Evolutionary conservation across 2,797 vertebrate genomes (phyloP), one percentile per base, ranked within the genome.

Genomic region (Phoebastria nigripes): DNA sequence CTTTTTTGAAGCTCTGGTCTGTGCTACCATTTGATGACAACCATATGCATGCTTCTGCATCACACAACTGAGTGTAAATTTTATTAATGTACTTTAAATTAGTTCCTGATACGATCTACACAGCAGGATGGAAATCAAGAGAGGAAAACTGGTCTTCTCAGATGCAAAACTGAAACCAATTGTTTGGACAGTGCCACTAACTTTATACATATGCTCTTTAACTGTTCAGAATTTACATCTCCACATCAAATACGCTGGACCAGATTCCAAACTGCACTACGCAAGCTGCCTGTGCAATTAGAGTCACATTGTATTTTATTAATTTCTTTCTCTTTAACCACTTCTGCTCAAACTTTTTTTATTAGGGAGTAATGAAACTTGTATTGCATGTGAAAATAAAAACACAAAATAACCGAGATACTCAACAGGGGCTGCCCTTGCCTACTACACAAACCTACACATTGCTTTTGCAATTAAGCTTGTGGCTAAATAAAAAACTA

Each of bases 21-120:
- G 39, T 22, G 55, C 74, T 77, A 76, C 83, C 21, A 61, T 74
- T 78, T 94, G 63, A 96, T 89, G 78, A 89, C 87, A 95, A 78
- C 65, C 96, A 92, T 26, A 65, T 25, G 51, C 39, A 82, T 3
- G 37, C 54, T 80, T 71, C 67, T 63, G 73, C 52, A 93, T 73
- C 78, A 71, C 44, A 80, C 59, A 80, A 41, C 8, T 0, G 49
- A 86, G 70, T 37, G 58, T 9, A 66, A 62, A 71, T 79, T 82
- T 85, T 81, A 92, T 79, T 82, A 44, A 90, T 44, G 37, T 41
- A 29, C 35, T 93, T 86, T 31, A 78, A 89, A 94, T 92, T 47
- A 93, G 61, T 55, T 92, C 90, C 92, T 80, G 93, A 78, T 89
- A 91, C 6, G 12, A 90, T 56, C 90, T 63, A 70, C 63, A n/a